These are phyloP conservation scores for Cervus canadensis DNA, from an alignment of 2,113 vertebrate species.

Conservation along the genomic window DNA sequence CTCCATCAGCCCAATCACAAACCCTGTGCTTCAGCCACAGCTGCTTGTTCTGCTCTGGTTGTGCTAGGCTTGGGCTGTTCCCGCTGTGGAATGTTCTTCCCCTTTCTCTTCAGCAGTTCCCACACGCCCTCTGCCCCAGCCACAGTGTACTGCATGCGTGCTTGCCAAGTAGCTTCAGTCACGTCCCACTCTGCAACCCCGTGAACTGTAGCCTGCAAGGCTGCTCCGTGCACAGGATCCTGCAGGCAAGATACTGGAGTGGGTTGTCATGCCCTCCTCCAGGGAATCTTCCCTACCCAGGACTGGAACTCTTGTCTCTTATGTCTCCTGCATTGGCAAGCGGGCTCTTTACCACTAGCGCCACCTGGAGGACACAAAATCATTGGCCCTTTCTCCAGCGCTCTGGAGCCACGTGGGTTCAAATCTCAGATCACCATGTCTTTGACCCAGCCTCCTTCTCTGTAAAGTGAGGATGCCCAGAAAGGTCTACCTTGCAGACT, in stretches of 20 bases:
- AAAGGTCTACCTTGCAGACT: neutral
- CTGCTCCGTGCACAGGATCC: neutral
- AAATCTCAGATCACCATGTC: fast-evolving
- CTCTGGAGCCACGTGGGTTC: neutral
- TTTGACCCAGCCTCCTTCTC: neutral
- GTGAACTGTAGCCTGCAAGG: neutral
- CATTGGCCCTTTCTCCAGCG: neutral
- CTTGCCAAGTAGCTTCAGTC: neutral
- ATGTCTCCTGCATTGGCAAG: neutral
- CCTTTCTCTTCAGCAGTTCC: neutral
- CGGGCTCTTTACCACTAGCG: neutral
- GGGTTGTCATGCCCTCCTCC: neutral
- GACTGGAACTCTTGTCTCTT: fast-evolving
- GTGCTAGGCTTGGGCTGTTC: neutral
- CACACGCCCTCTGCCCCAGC: neutral
- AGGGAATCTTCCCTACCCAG: neutral
- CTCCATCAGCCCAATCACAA: neutral
- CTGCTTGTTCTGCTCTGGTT: neutral
- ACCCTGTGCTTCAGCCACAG: fast-evolving
- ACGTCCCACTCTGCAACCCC: neutral
- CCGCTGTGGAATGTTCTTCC: neutral
- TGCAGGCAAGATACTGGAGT: neutral
- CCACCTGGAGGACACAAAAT: neutral
- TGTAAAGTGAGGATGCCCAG: neutral
- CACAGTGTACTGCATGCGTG: neutral